Conservation (phyloP, 2,797 vertebrate species). For the Sebastes kiyomatsui region DNA sequence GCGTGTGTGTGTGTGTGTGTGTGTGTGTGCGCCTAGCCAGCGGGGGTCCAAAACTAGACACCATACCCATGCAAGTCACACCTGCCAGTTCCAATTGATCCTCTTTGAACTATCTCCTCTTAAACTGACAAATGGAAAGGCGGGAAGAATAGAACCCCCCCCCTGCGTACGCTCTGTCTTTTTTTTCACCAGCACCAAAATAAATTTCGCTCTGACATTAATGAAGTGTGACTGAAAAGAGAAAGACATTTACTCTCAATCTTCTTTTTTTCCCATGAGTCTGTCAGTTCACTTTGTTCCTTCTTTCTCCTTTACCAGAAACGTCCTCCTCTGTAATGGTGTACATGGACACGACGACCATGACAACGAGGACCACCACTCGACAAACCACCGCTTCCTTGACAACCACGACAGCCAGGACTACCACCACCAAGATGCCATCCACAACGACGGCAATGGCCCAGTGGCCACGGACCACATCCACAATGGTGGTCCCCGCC, state of each 20-base stretch:
- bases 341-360: slow-evolving; percentile 82
- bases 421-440: slow-evolving; percentile 75
- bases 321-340: slow-evolving; percentile 88
- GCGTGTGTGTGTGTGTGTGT: too few species aligned
- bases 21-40: slow-evolving; percentile 24
- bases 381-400: slow-evolving; percentile 60
- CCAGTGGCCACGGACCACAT: slow-evolving; percentile 83
- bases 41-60: slow-evolving; percentile 36
- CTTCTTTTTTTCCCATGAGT: not conserved
- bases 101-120: slow-evolving; percentile 52
- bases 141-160: slow-evolving; percentile 23
- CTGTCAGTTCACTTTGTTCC: not conserved
- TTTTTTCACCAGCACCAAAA: slow-evolving; percentile 26
- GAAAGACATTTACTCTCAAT: not conserved
- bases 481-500: slow-evolving; percentile 54
- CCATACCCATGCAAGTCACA: slow-evolving; percentile 45
- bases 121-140: slow-evolving; percentile 45
- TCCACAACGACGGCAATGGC: slow-evolving; percentile 52
- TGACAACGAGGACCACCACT: slow-evolving; percentile 70
- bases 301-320: slow-evolving; percentile 71
- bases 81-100: slow-evolving; percentile 67
- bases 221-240: slow-evolving; percentile 37
- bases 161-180: not conserved
- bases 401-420: slow-evolving; percentile 51
- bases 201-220: slow-evolving; percentile 25